Base-by-base conservation (phyloP, 1,140 invertebrate species). In the Drosophila cardini region DNA sequence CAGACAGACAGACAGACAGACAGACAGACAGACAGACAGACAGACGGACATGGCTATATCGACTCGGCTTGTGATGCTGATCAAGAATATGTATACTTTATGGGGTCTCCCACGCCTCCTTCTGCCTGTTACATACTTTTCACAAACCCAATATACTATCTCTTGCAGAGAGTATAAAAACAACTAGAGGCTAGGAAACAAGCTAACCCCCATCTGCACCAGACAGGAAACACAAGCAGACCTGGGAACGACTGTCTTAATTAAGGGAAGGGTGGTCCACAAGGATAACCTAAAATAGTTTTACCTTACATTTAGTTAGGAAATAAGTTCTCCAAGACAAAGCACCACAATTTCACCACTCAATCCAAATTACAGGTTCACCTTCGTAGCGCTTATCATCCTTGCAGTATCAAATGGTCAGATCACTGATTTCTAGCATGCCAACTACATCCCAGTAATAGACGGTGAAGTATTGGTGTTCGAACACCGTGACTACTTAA, bases 161-260 rank as follows among this genome's bases (percentile, higher is more conserved):
- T n/a, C n/a, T n/a, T n/a, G n/a, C n/a, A n/a, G n/a, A n/a, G n/a
- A n/a, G n/a, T n/a, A n/a, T n/a, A n/a, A 68, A 11, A 40, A 10
- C 3, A 74, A 61, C n/a, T n/a, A n/a, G 9, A 46, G 63, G 13
- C 34, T 68, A 9, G 50, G 72, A 18, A 70, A 70, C 26, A 75
- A 75, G 32, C 52, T 75, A 2, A 21, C 21, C 21, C 21, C 62
- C 48, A 2, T 34, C 64, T 18, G 43, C 61, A 34, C 21, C 21
- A 21, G 21, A 21, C 21, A 21, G 21, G 63, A 30, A 34, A 42
- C 64, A 8, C 13, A 75, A 38, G 58, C 58, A 42, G 58, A 75
- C 46, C 42, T 56, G 15, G 55, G 62, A 36, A 34, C 62, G 26
- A 13, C 45, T 26, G 46, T 52, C 13, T 36, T 63, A 3, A 52